phyloP scores from a whole-genome alignment of 2,113 vertebrate genomes.

The Entosphenus tridentatus region DNA sequence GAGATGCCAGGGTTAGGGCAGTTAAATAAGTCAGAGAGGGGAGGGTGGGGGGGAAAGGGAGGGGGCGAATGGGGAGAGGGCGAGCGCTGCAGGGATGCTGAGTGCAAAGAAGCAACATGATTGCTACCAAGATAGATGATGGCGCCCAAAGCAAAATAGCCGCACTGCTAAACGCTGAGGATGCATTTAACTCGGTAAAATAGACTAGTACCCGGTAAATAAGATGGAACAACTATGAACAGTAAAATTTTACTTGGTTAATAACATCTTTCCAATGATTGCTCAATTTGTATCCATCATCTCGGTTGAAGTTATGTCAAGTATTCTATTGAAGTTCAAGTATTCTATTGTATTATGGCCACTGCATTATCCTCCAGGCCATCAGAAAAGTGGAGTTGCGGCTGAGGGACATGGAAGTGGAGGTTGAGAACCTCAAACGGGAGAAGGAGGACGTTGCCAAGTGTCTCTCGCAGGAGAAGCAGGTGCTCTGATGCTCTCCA shows the following conservation, averaged over 20 bases:
- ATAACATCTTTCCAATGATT: too few relatives aligned
- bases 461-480: constrained; percentile 14
- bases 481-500: constrained; percentile 15
- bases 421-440: constrained; percentile 1
- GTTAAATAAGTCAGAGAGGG: not conserved
- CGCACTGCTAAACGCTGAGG: too few relatives aligned
- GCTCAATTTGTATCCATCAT: too few relatives aligned
- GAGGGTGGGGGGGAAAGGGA: not conserved
- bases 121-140: not conserved
- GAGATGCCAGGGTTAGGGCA: too few relatives aligned
- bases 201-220: too few relatives aligned
- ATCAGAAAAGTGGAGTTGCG: constrained; percentile 16
- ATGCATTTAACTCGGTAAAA: too few relatives aligned
- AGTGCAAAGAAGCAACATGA: not conserved
- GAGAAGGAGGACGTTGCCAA: constrained; percentile 13
- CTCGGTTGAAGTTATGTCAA: too few relatives aligned
- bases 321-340: too few relatives aligned
- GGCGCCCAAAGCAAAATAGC: not conserved
- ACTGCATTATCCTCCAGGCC: constrained; percentile 12
- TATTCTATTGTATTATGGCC: too few relatives aligned
- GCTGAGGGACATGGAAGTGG: constrained; percentile 12
- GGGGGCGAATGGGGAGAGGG: not conserved
- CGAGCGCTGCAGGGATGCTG: not conserved
- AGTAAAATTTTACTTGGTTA: too few relatives aligned
- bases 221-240: too few relatives aligned